Evolutionary conservation across 2,797 vertebrate genomes (phyloP), one percentile per base, ranked within the genome.

Genomic region (Rhabdophis nuchalis): DNA sequence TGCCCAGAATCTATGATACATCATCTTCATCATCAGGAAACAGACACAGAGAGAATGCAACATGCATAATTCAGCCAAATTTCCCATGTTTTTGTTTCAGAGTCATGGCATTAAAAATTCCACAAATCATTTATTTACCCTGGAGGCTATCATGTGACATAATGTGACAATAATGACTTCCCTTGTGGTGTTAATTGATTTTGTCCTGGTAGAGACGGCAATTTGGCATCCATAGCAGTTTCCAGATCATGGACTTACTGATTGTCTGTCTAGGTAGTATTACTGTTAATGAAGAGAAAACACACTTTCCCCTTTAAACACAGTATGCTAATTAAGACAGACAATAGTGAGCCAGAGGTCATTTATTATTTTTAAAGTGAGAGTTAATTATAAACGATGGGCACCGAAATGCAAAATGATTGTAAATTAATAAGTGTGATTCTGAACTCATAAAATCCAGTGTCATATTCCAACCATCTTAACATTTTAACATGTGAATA

Each of bases 161-260:
- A 98, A 98, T 98, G 97, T 97, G 97, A 97, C 97, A 98, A 98
- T 98, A 98, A 98, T 98, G 97, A 98, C 97, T 97, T 98, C 97
- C 98, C 98, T 96, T 89, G 97, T 97, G 98, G 97, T 98, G 97
- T 98, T 98, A 98, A 98, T 98, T 98, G 98, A 98, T 98, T 98
- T 98, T 97, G 97, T 97, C 97, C 97, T 97, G 97, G 95, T 97
- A 95, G 97, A 97, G 96, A 97, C 95, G 97, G 97, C 97, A 97
- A 98, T 98, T 97, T 97, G 97, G 97, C 95, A 93, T 97, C 98
- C 96, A 91, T 93, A 11, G 97, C 95, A 96, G 97, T 95, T 96
- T 96, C 96, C 92, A 91, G 96, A 97, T 97, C 97, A 95, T 87
- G 96, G 97, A 96, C 96, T 97, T 95, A 95, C 96, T 96, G 97